Evolutionary conservation across 2,888 invertebrate species (phyloP).

Genomic region (Luperina testacea): DNA sequence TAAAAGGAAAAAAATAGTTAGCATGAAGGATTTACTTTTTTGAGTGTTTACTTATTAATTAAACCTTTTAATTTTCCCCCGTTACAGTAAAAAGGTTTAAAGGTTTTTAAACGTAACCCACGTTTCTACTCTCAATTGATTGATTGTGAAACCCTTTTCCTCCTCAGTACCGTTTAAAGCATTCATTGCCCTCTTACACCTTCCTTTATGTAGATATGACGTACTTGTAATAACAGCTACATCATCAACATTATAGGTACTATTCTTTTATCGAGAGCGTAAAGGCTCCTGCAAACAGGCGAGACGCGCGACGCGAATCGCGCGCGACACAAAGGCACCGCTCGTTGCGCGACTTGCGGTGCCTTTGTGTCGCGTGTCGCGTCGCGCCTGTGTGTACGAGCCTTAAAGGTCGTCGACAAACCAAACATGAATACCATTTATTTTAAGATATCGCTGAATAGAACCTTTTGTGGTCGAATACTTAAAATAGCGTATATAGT

Average conservation of each 20-base stretch:
- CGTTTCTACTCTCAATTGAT: conserved; percentile 4
- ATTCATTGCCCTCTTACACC: conserved; percentile 3
- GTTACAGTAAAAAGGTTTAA: conserved; percentile 20
- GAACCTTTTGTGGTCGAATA: conserved; percentile 8
- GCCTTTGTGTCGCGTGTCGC: no score
- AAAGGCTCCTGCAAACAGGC: no score
- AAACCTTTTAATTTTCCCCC: conserved; percentile 8
- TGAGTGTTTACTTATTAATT: conserved; percentile 17
- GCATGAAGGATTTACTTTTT: neutral
- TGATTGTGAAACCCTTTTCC: conserved; percentile 1
- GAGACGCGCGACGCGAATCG: no score
- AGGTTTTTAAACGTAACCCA: neutral
- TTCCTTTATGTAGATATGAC: conserved; percentile 9
- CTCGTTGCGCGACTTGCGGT: no score
- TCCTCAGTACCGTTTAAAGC: neutral
- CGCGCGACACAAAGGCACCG: no score
- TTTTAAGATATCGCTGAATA: conserved; percentile 10
- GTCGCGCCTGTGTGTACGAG: no score
- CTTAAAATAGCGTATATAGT: conserved; percentile 3
- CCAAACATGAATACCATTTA: conserved; percentile 19
- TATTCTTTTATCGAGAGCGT: conserved; percentile 8
- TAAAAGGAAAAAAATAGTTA: neutral
- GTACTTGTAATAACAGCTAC: conserved; percentile 22
- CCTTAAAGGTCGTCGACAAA: conserved; percentile 20
- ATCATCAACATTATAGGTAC: conserved; percentile 7